phyloP scores from a whole-genome alignment of 53 echinoderm and acorn worm species.

The Echinometra lucunter region DNA sequence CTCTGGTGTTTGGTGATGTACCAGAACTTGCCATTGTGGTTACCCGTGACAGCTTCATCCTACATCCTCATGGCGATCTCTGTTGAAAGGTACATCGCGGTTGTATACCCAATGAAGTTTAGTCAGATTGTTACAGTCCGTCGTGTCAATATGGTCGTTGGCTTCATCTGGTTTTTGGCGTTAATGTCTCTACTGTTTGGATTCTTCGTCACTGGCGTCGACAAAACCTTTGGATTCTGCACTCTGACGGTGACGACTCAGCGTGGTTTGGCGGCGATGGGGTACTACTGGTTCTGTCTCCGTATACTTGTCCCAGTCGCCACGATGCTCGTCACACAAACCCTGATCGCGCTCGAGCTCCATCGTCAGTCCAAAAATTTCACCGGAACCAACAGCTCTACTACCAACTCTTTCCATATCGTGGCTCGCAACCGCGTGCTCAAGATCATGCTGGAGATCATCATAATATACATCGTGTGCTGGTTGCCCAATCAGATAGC shows the following conservation, averaged over 20 bases:
- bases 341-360: conserved; percentile 67
- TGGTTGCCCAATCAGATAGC: conserved; percentile 83
- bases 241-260: conserved; percentile 55
- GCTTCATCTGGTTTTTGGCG: conserved; percentile 60
- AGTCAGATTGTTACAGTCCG: conserved; percentile 67
- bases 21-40: conserved; percentile 72
- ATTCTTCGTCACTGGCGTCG: conserved; percentile 72
- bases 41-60: conserved; percentile 74
- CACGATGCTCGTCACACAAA: conserved; percentile 79
- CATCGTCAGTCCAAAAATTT: conserved; percentile 66
- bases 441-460: conserved; percentile 76
- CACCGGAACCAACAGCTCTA: conserved; percentile 1
- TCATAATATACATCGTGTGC: conserved; percentile 83
- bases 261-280: conserved; percentile 58
- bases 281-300: conserved; percentile 69
- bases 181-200: conserved; percentile 44
- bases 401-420: conserved; percentile 63
- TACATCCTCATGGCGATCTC: conserved; percentile 75
- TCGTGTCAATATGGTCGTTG: conserved; percentile 12
- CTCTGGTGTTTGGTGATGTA: conserved; percentile 75
- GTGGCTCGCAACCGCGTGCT: conserved; percentile 75
- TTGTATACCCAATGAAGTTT: conserved; percentile 71
- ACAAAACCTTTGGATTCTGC: conserved; percentile 46
- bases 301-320: conserved; percentile 74
- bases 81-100: conserved; percentile 80